Base-by-base conservation (phyloP, 2,797 vertebrate genomes). In the Intellagama lesueurii region DNA sequence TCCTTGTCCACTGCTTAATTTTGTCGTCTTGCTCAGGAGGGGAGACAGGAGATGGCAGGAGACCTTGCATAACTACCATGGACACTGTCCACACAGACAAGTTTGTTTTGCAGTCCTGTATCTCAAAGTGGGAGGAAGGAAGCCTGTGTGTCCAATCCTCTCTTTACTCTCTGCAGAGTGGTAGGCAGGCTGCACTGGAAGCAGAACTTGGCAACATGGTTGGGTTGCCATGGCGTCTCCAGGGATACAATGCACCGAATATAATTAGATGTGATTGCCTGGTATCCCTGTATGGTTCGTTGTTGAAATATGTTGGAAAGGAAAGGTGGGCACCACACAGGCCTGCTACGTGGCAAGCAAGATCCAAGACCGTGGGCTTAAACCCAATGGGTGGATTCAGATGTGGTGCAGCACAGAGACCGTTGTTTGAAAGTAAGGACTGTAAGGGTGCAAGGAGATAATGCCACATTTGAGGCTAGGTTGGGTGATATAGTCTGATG, bases 171-270 rank as follows among this genome's bases (percentile, higher is more conserved):
- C 0, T 0, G 88, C 0, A 1, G 87, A 86, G 7, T 0, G 84
- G 81, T 72, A 0, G 81, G n/a, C 78, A 0, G 0, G 56, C 64
- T 73, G 30, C 19, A 30, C 26, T 78, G 84, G 56, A 91, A 95
- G 91, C 72, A 89, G 83, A 91, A 96, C 95, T 96, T 96, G 94
- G 95, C 96, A 97, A 96, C 94, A 96, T 96, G 91, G 91, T 95
- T 96, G 92, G 88, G 98, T 99, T 99, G 97, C 98, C 97, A 99
- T 98, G 98, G 98, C 86, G 96, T 98, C 98, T 98, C 98, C 98
- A 96, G 91, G 98, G 98, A 98, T 97, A 98, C 96, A 91, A 95
- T 96, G 91, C 94, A 56, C 92, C 35, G 94, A 97, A 96, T 96
- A 97, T 98, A 98, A 98, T 98, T 98, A 98, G 96, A 97, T 96